Conservation (phyloP, 2,113 vertebrate species). For the Himantopus leucocephalus region DNA sequence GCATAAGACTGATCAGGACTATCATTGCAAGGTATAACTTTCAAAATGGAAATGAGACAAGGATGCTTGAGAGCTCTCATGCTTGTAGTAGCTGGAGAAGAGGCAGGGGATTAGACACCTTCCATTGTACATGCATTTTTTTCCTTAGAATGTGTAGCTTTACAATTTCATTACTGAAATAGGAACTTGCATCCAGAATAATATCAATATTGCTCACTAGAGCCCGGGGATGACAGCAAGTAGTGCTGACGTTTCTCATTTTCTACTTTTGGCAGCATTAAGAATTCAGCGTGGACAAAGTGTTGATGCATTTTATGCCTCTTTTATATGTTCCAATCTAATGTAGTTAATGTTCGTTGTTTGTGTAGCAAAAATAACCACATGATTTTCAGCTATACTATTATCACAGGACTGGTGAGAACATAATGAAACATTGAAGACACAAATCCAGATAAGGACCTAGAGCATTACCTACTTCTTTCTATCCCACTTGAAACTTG, state of each 20-base stretch:
- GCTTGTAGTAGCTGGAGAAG: background rate
- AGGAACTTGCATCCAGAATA: background rate
- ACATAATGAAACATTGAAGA: background rate
- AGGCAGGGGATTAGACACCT: background rate
- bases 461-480: background rate
- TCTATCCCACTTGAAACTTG: background rate
- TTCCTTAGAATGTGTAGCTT: background rate
- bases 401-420: background rate
- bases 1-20: background rate
- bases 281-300: background rate
- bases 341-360: background rate
- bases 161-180: background rate
- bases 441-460: background rate
- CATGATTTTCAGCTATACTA: background rate
- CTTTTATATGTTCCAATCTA: background rate
- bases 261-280: background rate
- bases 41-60: background rate
- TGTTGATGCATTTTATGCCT: background rate
- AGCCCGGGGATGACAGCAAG: background rate
- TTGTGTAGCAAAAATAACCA: background rate
- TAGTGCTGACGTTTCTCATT: background rate
- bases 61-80: background rate
- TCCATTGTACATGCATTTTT: background rate
- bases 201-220: background rate
- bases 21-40: background rate